phyloP scores from a whole-genome alignment of 2,797 vertebrate genomes.

The Discoglossus pictus region DNA sequence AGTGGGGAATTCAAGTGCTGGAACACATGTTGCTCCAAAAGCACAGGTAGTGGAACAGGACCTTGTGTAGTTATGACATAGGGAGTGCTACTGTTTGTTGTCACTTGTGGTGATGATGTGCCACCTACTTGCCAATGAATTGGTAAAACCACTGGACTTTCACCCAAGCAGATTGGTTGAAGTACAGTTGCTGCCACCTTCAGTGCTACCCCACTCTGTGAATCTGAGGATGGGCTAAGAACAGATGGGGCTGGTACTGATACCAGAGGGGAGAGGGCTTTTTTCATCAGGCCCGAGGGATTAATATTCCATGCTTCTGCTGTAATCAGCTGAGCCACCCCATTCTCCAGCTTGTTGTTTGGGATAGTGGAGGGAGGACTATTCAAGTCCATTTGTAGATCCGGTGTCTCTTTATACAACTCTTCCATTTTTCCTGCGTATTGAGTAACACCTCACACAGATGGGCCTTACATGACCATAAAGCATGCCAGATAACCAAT shows the following conservation, averaged over 20 bases:
- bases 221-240: conserved; percentile 72
- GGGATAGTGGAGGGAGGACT: conserved; percentile 72
- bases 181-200: conserved; percentile 92
- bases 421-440: conserved; percentile 75
- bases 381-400: conserved; percentile 73
- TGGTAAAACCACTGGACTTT: conserved; percentile 89
- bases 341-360: conserved; percentile 81
- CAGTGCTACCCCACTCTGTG: conserved; percentile 84
- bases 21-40: conserved; percentile 92
- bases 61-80: conserved; percentile 91
- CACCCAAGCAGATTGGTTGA: conserved; percentile 92
- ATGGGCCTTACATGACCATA: conserved; percentile 62
- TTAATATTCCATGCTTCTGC: conserved; percentile 81
- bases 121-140: conserved; percentile 88
- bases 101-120: conserved; percentile 77
- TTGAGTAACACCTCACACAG: conserved; percentile 41
- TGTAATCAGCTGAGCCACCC: conserved; percentile 73
- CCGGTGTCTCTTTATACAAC: conserved; percentile 74
- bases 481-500: background rate
- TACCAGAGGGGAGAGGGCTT: conserved; percentile 72
- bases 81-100: conserved; percentile 76
- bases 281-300: conserved; percentile 80
- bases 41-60: conserved; percentile 86
- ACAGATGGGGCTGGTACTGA: conserved; percentile 77
- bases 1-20: conserved; percentile 89